Percentiles rank a stretch among this genome's conserved stretches.
Evolutionary conservation across 2,113 vertebrate species (phyloP).

Genomic region (Erythrocercus mccallii): DNA sequence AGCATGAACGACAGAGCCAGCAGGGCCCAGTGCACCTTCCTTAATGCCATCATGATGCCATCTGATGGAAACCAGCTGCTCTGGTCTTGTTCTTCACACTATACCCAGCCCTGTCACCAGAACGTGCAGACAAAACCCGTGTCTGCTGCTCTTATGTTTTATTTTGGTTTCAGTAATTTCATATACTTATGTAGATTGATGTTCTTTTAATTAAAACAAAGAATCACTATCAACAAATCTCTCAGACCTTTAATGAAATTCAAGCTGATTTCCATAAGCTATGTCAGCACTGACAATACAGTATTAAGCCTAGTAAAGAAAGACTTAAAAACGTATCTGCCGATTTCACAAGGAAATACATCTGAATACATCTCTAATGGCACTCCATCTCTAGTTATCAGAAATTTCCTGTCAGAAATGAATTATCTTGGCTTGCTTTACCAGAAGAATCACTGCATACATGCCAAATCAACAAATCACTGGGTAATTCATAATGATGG

Average conservation of each 20-base stretch:
- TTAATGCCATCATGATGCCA: not conserved
- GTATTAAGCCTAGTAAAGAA: not conserved
- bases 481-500: not conserved
- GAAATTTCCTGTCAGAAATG: not conserved
- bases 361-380: not conserved
- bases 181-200: not conserved
- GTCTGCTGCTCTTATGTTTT: not conserved
- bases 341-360: not conserved
- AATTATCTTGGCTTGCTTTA: not conserved
- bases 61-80: slow-evolving; percentile 18
- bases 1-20: not conserved
- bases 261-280: not conserved
- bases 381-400: not conserved
- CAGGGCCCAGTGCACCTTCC: not conserved
- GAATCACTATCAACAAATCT: not conserved
- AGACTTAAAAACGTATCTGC: not conserved
- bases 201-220: not conserved
- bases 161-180: not conserved
- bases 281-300: not conserved
- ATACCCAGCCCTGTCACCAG: not conserved
- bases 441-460: not conserved
- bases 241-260: not conserved
- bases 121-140: not conserved
- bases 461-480: not conserved
- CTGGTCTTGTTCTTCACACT: not conserved